Conservation (phyloP, 2,113 vertebrate genomes). For the Vanacampus margaritifer region DNA sequence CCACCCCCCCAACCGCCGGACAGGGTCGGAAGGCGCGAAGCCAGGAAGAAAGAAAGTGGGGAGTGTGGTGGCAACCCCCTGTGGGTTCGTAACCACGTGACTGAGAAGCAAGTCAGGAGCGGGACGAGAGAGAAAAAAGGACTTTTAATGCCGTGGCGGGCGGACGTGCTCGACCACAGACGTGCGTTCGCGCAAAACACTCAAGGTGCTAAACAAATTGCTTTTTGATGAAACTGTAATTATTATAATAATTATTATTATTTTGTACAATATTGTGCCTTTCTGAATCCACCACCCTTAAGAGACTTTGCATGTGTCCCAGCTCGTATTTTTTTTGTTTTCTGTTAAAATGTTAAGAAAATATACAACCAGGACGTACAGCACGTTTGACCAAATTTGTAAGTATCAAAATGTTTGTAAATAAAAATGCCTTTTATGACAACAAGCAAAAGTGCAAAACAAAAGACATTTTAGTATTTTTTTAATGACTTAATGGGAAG, state of each 20-base stretch:
- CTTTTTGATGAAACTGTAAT: conserved; percentile 93
- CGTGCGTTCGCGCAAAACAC: conserved; percentile 84
- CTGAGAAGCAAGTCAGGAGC: conserved; percentile 71
- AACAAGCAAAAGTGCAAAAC: conserved; percentile 25
- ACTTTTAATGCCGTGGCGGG: conserved; percentile 69
- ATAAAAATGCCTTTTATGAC: conserved; percentile 61
- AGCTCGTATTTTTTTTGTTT: conserved; percentile 60
- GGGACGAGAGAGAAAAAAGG: conserved; percentile 71
- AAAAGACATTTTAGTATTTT: conserved; percentile 26
- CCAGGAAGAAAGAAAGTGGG: conserved; percentile 42
- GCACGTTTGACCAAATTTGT: conserved; percentile 75
- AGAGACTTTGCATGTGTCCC: conserved; percentile 86
- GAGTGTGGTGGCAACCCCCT: conserved; percentile 76
- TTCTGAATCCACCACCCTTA: conserved; percentile 78
- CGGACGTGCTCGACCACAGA: conserved; percentile 64
- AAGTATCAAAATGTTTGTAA: conserved; percentile 96
- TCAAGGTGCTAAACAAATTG: conserved; percentile 83
- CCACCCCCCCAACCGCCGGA: conserved; percentile 76
- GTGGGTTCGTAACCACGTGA: conserved; percentile 81
- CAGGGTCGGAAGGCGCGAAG: conserved; percentile 56
- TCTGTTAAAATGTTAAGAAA: conserved; percentile 2
- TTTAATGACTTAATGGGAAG: conserved; percentile 36
- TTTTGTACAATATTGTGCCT: conserved; percentile 88
- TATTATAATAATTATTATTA: conserved; percentile 79
- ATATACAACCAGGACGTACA: neutral